Base-by-base conservation (phyloP, 2,797 vertebrate genomes). In the Neosilurus mollespiculum region DNA sequence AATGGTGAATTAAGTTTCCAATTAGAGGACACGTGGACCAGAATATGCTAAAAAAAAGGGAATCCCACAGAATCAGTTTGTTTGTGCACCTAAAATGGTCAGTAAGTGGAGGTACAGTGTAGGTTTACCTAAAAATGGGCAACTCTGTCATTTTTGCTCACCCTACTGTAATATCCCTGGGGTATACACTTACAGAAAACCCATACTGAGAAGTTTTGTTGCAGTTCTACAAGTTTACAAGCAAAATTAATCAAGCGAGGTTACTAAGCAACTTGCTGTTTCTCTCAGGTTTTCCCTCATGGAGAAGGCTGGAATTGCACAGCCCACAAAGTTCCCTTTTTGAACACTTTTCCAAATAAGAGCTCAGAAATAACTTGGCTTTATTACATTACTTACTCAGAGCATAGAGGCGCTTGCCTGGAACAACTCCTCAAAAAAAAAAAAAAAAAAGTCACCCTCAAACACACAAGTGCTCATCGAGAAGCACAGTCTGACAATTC, bases 291-390 rank as follows among this genome's bases (percentile, higher is more conserved):
- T 26, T 30, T 20, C 7, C 20, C 82, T 81, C 43, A 65, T 53
- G 73, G 69, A 49, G 51, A 80, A 86, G 80, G 71, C 81, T 78
- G 79, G 76, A 84, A 53, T n/a, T 69, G 54, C 58, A 75, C 56
- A 76, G 78, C 72, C 77, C 65, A 78, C 76, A 88, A 81, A 69
- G 34, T 84, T 87, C 70, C 81, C 80, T 85, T 85, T 76, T 78
- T 86, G 80, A 87, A 82, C 51, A 51, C 56, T 76, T 51, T 81
- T 54, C 73, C 69, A 72, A 87, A 86, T 86, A 83, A 84, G 83
- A 79, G 87, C 79, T 88, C 85, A 83, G 87, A 84, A 85, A 88
- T 87, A 88, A 86, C 84, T 81, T 84, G 65, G 78, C 83, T 85
- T 88, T 78, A 84, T 86, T 86, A 86, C 87, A 85, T 62, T 85